These are phyloP conservation scores for Alcis repandata DNA, from an alignment of 2,888 invertebrate genomes.

Conservation along the genomic window DNA sequence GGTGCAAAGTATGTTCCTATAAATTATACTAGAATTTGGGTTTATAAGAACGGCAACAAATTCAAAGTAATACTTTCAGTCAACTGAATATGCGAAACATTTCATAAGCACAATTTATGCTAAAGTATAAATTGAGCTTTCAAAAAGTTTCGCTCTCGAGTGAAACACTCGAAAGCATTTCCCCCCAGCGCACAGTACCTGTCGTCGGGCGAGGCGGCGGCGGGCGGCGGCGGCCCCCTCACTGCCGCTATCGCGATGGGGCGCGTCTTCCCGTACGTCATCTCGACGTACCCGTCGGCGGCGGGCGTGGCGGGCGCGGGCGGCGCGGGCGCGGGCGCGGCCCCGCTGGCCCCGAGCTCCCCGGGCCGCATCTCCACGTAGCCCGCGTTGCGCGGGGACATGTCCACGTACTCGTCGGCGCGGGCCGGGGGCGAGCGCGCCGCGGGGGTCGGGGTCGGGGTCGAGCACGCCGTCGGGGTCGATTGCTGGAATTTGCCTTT, in stretches of 20 bases:
- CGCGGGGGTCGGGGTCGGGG: constrained; percentile 52
- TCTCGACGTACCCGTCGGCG: constrained; percentile 84
- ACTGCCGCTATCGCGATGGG: constrained; percentile 87
- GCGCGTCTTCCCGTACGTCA: constrained; percentile 82
- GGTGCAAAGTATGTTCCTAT: too few species aligned
- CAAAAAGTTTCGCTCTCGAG: too few species aligned
- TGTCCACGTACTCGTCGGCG: constrained; percentile 82
- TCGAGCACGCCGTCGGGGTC: constrained; percentile 33
- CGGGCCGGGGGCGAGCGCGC: constrained; percentile 58
- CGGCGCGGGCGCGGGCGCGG: constrained; percentile 45
- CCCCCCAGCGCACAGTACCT: too few species aligned
- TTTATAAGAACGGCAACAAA: too few species aligned
- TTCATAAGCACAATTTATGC: too few species aligned
- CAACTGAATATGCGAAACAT: too few species aligned
- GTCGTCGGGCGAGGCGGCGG: constrained; percentile 50
- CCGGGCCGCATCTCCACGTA: constrained; percentile 88
- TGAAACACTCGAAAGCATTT: too few species aligned
- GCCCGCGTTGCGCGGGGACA: constrained; percentile 80
- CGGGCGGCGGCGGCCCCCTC: constrained; percentile 50
- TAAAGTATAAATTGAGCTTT: too few species aligned
- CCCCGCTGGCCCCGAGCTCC: constrained; percentile 48
- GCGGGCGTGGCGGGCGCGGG: constrained; percentile 43
- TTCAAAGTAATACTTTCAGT: too few species aligned
- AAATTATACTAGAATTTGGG: too few species aligned
- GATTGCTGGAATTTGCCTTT: constrained; percentile 2